Percentiles rank a stretch among this genome's conserved stretches.
phyloP scores from a whole-genome alignment of 2,888 invertebrate genomes.

The Epsilonema sp. region DNA sequence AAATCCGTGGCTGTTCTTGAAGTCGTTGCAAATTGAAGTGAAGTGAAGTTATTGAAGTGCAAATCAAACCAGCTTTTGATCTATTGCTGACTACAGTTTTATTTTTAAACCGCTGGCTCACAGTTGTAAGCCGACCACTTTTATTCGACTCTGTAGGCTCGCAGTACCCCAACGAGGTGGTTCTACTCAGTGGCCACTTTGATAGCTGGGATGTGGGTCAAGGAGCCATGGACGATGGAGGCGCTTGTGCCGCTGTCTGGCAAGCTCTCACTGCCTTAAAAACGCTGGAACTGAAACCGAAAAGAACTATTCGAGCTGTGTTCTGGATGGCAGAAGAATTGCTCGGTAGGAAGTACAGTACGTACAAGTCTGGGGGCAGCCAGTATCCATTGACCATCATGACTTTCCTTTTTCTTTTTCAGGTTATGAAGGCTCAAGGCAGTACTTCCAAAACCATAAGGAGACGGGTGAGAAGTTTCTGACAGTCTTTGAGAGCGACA shows the following conservation, averaged over 20 bases:
- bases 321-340: constrained; percentile 33
- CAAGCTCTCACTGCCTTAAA: constrained; percentile 28
- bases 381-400: too few species aligned
- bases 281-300: constrained; percentile 25
- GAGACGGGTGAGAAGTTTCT: constrained; percentile 18
- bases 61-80: too few species aligned
- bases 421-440: constrained; percentile 21
- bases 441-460: not conserved
- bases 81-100: too few species aligned
- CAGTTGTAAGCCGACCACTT: too few species aligned
- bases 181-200: constrained; percentile 31
- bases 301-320: constrained; percentile 30
- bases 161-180: constrained; percentile 19
- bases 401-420: too few species aligned
- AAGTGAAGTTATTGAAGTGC: too few species aligned
- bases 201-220: constrained; percentile 35
- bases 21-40: too few species aligned
- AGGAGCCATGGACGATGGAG: constrained; percentile 33
- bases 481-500: constrained; percentile 31
- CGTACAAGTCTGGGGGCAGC: too few species aligned
- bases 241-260: constrained; percentile 27
- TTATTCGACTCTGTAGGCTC: too few species aligned
- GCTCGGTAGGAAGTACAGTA: constrained; percentile 10
- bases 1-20: too few species aligned
- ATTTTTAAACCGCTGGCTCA: too few species aligned